phyloP scores from a whole-genome alignment of 2,888 invertebrate genomes.

The Proisotoma minuta region DNA sequence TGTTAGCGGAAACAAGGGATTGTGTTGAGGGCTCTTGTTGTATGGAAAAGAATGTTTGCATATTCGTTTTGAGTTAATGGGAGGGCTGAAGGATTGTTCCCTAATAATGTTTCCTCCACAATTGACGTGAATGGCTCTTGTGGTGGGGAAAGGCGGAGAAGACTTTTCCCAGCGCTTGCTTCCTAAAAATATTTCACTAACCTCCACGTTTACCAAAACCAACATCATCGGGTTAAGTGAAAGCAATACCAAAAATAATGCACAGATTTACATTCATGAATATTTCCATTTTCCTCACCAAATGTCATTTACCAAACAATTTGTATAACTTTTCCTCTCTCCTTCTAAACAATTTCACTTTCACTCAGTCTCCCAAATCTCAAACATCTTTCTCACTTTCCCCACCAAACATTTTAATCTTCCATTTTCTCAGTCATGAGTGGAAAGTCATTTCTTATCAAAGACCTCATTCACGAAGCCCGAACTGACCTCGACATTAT shows the following conservation, averaged over 20 bases:
- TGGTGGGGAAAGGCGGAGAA: slow-evolving; percentile 11
- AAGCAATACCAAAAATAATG: slow-evolving; percentile 9
- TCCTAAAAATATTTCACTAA: background rate
- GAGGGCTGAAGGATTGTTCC: too few relatives aligned
- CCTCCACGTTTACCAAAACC: background rate
- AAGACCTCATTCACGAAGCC: slow-evolving; percentile 74
- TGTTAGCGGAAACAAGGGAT: too few relatives aligned
- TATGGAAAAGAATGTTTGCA: background rate
- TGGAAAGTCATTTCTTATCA: slow-evolving; percentile 73
- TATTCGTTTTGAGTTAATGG: background rate
- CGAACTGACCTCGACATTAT: slow-evolving; percentile 61
- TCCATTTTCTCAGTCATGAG: slow-evolving; percentile 21
- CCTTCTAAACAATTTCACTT: slow-evolving; percentile 2
- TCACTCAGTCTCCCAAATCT: background rate
- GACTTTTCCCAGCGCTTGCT: slow-evolving; percentile 15
- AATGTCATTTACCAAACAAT: slow-evolving; percentile 6
- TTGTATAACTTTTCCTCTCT: background rate
- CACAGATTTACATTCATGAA: slow-evolving; percentile 3
- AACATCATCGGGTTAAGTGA: slow-evolving; percentile 7
- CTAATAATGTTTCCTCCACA: background rate
- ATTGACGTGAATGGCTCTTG: slow-evolving; percentile 15
- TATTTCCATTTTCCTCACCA: slow-evolving; percentile 13
- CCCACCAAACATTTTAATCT: background rate
- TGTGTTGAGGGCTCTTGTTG: too few relatives aligned
- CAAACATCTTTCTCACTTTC: background rate